These are phyloP conservation scores for Sparidentex hasta DNA, from an alignment of 2,797 vertebrate genomes.

Conservation along the genomic window DNA sequence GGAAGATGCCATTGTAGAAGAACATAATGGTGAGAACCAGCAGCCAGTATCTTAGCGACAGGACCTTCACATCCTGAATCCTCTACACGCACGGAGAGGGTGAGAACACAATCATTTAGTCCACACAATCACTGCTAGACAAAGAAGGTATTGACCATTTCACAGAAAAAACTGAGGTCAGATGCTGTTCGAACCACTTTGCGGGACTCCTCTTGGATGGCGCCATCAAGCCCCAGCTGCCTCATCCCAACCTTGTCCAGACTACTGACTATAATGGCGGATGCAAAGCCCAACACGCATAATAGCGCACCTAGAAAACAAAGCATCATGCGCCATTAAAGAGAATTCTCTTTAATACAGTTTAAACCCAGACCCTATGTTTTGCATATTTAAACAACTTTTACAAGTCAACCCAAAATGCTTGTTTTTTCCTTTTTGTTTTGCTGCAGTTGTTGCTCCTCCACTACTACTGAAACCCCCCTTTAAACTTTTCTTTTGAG, in stretches of 20 bases:
- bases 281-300: conserved; percentile 85
- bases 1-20: conserved; percentile 90
- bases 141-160: neutral
- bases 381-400: too few species aligned
- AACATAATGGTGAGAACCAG: conserved; percentile 91
- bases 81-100: conserved; percentile 69
- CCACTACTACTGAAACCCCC: too few species aligned
- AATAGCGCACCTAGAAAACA: conserved; percentile 82
- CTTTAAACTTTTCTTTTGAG: neutral
- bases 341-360: neutral
- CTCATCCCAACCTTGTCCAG: conserved; percentile 88
- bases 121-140: neutral
- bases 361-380: too few species aligned
- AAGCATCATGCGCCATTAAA: neutral
- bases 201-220: conserved; percentile 87
- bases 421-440: too few species aligned
- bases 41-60: conserved; percentile 88
- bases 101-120: neutral
- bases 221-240: conserved; percentile 87
- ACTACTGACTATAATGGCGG: conserved; percentile 84
- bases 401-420: too few species aligned
- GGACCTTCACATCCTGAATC: conserved; percentile 84
- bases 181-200: conserved; percentile 82
- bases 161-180: neutral
- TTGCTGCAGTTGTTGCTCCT: too few species aligned